Evolutionary conservation across 2,797 vertebrate species (phyloP).

Genomic region (Scolopax bukidnonensis): DNA sequence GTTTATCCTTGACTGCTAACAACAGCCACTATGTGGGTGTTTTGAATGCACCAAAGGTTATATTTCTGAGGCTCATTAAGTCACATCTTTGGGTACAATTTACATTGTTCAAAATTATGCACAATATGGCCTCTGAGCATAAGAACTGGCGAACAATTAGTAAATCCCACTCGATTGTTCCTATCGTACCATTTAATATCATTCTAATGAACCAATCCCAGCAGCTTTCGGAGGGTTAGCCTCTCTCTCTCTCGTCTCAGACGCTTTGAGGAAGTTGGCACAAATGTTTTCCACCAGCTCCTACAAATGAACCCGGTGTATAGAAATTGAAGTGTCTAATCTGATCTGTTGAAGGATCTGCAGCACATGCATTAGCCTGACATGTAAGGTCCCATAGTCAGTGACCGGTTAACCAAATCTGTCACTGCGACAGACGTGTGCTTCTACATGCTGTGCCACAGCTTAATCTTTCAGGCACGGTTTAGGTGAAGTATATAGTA

Average conservation of each 20-base stretch:
- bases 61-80: slow-evolving; percentile 5
- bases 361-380: slow-evolving; percentile 42
- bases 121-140: neutral
- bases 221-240: neutral
- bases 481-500: neutral
- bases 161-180: neutral
- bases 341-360: slow-evolving; percentile 45
- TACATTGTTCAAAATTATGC: neutral
- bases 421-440: slow-evolving; percentile 39
- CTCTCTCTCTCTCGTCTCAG: slow-evolving; percentile 27
- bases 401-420: slow-evolving; percentile 57
- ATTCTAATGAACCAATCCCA: neutral
- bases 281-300: slow-evolving; percentile 28
- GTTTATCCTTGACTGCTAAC: neutral
- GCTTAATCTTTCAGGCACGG: neutral
- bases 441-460: slow-evolving; percentile 42
- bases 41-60: neutral
- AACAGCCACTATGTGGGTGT: neutral
- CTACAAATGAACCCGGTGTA: slow-evolving; percentile 10
- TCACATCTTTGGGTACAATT: neutral
- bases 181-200: neutral
- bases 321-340: slow-evolving; percentile 53
- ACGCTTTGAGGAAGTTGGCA: slow-evolving; percentile 9
- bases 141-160: neutral
- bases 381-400: slow-evolving; percentile 49